These are phyloP conservation scores for Mormyrops boulengeri DNA, from an alignment of 2,797 vertebrate genomes.

Conservation along the genomic window DNA sequence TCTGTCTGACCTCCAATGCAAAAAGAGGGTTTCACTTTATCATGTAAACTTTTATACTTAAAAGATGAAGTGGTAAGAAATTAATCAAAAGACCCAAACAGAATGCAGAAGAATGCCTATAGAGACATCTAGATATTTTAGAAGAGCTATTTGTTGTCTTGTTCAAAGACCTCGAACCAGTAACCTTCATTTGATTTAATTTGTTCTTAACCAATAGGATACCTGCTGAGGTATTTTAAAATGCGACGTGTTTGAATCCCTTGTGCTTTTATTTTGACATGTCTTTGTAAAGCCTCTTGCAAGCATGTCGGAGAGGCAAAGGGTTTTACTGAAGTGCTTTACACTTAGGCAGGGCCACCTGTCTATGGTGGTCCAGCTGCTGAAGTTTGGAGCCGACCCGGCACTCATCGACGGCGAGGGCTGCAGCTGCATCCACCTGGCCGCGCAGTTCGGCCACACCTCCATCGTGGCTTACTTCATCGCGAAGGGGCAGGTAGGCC, in stretches of 20 bases:
- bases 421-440: constrained; percentile 95
- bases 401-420: constrained; percentile 97
- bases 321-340: background rate
- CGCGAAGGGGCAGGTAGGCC: constrained; percentile 91
- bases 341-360: constrained; percentile 86
- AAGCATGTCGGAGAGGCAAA: background rate
- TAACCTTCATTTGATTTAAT: background rate
- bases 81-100: background rate
- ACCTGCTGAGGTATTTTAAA: background rate
- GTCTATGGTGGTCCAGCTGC: constrained; percentile 97
- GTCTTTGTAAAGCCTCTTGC: background rate
- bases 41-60: background rate
- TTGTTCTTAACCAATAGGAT: background rate
- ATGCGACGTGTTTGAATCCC: background rate
- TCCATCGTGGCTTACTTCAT: constrained; percentile 98
- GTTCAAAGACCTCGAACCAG: background rate
- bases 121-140: background rate
- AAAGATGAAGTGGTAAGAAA: background rate
- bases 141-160: background rate
- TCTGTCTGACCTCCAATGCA: background rate
- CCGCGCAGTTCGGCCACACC: constrained; percentile 97
- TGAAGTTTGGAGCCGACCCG: constrained; percentile 95
- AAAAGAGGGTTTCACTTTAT: background rate
- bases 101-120: background rate
- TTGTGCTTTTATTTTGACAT: background rate